Percentiles rank a stretch among this genome's conserved stretches.
phyloP scores from a whole-genome alignment of 2,113 vertebrate genomes.

The Chloropsis cyanopogon region DNA sequence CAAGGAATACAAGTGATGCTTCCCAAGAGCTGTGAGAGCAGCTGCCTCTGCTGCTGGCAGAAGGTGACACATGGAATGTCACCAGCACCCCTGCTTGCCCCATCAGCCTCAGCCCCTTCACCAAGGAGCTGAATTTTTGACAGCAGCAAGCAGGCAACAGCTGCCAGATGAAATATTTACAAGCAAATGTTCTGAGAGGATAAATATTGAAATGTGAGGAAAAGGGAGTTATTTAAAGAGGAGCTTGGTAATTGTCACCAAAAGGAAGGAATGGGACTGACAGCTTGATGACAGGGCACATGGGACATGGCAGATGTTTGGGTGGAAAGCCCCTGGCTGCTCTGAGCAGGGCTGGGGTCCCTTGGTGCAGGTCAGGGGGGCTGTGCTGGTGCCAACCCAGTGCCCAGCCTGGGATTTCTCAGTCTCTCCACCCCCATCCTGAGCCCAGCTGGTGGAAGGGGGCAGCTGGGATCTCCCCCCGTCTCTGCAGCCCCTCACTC shows the following conservation, averaged over 20 bases:
- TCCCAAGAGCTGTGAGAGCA: not conserved
- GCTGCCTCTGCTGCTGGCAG: not conserved
- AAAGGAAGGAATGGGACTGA: not conserved
- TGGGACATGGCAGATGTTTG: fast-evolving
- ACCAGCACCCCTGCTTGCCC: not conserved
- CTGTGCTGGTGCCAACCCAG: not conserved
- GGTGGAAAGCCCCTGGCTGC: not conserved
- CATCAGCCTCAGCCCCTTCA: not conserved
- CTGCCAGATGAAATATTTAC: constrained; percentile 58
- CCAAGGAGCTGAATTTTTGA: not conserved
- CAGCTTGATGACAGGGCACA: not conserved
- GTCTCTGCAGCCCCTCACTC: not conserved
- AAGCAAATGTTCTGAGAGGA: not conserved
- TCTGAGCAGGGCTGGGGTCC: not conserved
- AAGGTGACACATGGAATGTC: not conserved
- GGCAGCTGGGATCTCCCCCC: not conserved
- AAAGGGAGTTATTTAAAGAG: constrained; percentile 15
- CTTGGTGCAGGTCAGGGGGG: not conserved
- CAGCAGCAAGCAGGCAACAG: not conserved
- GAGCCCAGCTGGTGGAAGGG: not conserved
- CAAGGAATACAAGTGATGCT: not conserved
- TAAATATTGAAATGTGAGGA: not conserved
- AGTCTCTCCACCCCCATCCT: not conserved
- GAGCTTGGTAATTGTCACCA: not conserved
- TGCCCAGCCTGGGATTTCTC: not conserved